phyloP scores from a whole-genome alignment of 1,140 invertebrate genomes.

The Pemphigus obesinymphae region DNA sequence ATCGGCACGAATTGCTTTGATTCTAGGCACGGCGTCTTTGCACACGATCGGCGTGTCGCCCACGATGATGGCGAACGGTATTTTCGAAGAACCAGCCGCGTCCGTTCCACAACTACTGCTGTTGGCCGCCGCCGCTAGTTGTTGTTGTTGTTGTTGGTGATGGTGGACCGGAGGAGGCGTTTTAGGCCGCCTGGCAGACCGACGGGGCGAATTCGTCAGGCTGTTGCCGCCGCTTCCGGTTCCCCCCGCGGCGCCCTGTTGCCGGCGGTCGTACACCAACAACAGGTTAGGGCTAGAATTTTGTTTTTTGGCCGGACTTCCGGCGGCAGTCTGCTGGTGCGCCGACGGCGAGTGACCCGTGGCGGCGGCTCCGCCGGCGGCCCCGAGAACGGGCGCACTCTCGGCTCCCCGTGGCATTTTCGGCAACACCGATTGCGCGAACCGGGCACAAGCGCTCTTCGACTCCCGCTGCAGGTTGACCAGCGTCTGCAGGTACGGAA shows the following conservation, averaged over 20 bases:
- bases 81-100: neutral
- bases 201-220: slow-evolving; percentile 11
- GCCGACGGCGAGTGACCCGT: neutral
- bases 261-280: slow-evolving; percentile 32
- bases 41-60: slow-evolving; percentile 36
- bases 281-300: slow-evolving; percentile 21
- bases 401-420: neutral
- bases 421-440: slow-evolving; percentile 20
- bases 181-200: neutral
- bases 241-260: neutral
- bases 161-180: neutral
- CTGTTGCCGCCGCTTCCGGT: neutral
- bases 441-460: slow-evolving; percentile 24
- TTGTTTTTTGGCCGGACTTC: slow-evolving; percentile 28
- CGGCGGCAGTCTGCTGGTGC: neutral
- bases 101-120: neutral
- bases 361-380: neutral
- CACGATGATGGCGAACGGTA: slow-evolving; percentile 19
- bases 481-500: slow-evolving; percentile 45
- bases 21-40: slow-evolving; percentile 39
- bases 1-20: slow-evolving; percentile 45
- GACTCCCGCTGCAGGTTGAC: slow-evolving; percentile 30
- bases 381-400: neutral
- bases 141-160: slow-evolving; percentile 9
- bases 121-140: neutral